Base-by-base conservation (phyloP, 2,888 invertebrate genomes). In the Camponotus fellah region DNA sequence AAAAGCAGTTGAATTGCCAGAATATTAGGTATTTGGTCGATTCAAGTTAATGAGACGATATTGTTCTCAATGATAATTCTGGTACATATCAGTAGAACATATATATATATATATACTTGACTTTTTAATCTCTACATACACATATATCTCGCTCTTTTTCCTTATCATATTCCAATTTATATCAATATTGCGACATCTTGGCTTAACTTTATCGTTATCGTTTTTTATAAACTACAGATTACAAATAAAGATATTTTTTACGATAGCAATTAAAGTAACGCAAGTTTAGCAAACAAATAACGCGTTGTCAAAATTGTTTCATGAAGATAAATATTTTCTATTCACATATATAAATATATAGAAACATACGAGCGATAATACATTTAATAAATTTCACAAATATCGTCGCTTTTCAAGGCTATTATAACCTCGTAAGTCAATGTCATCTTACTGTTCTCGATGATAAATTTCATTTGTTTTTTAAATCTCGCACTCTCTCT, bases 381-480 rank as follows among this genome's bases (percentile, higher is more conserved):
- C n/a, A 34, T 64, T 64, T 64, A 64, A 64, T 37, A 37, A 64
- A 34, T 9, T 17, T 64, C 34, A 17, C 62, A n/a, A 64, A 37
- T 64, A 64, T 37, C 34, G 10, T 37, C 34, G 10, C 10, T 34
- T 34, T 10, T 8, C 64, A 64, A 64, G 64, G 64, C 10, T 10
- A 37, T n/a, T 53, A 34, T 62, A 26, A 34, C 34, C 21, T 56
- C 12, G 6, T 17, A 62, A 62, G 26, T 62, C 60, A 21, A 56
- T 21, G 21, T 21, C n/a, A 49, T 17, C 17, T 49, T 49, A 53
- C 17, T 2, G 17, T 53, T 53, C n/a, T 53, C 8, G 8, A 53
- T 8, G n/a, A 53, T 53, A 53, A 53, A n/a, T 53, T 53, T 53
- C 8, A 49, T 49, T n/a, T 53, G 4, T n/a, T 49, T 49, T 53